Base-by-base conservation (phyloP, 2,888 invertebrate genomes). In the Nephrocerus scutellatus region DNA sequence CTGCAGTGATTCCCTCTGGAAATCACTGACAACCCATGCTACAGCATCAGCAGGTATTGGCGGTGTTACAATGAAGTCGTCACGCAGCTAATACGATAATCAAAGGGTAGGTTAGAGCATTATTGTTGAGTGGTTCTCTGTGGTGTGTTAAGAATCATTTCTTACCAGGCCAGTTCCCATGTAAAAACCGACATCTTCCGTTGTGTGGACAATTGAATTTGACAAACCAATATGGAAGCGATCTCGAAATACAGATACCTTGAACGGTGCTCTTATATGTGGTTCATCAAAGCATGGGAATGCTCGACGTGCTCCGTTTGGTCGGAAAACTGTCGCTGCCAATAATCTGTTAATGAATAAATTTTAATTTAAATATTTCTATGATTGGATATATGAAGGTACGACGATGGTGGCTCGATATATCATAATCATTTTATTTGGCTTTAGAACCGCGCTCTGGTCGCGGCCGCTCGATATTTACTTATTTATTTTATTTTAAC, bases 281-380 rank as follows among this genome's bases (percentile, higher is more conserved):
- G 85, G 85, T 59, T 86, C 85, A 57, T 86, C 85, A 58, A 85
- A 85, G 62, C 85, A 85, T 10, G 86, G 86, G 60, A 85, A 86
- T 21, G 84, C 84, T 47, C 78, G 75, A 43, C 84, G 73, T 6
- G 84, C 84, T 46, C 80, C 80, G 16, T 82, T 83, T 38, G 84
- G 82, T 54, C 83, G 79, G 54, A 84, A 84, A 56, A 84, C 85
- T 14, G 87, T 88, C 18, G 85, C 82, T 6, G 86, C 87, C 50
- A 88, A 66, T 55, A 77, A 77, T 62, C 83, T 68, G 36, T 8
- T 47, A 35, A 33, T 7, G n/a, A n/a, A n/a, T n/a, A n/a, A n/a
- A n/a, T n/a, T n/a, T n/a, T n/a, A n/a, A n/a, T n/a, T n/a, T n/a
- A n/a, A n/a, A n/a, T n/a, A n/a, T n/a, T n/a, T n/a, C n/a, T n/a